Evolutionary conservation across 2,888 invertebrate genomes (phyloP), one percentile per base, ranked within the genome.

Genomic region (Drosophila macrospina): DNA sequence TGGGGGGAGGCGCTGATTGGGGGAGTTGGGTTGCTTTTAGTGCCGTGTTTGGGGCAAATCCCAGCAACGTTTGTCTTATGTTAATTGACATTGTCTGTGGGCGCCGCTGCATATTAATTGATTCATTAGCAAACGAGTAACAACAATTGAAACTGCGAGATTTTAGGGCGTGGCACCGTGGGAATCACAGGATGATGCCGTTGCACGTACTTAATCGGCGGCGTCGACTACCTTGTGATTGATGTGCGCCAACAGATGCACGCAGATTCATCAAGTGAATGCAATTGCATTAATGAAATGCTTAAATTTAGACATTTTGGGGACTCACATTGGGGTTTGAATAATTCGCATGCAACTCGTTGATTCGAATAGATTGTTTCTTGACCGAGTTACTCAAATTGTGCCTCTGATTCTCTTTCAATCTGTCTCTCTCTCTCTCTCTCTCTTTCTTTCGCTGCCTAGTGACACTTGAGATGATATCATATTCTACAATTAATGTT

Each of bases 21-120:
- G 28, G 28, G 28, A 6, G 28, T 5, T 6, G 28, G 8, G 37
- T 13, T 36, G 36, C 6, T 2, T 36, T 3, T 20, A 20, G 20
- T 52, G 13, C 15, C 36, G 26, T 26, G 30, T 20, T 54, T 54
- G 36, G 44, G 69, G 63, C 55, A 55, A 55, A 69, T 28, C 68
- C 69, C 47, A 41, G 15, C 28, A 5, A 8, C 28, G 24, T 26
- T 24, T 16, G 10, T 34, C 32, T 15, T 34, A 56, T 56, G 51
- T 11, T 39, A 71, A 71, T 71, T 56, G 37, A 11, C 45, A 42
- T 47, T 47, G 47, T 47, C 32, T 36, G 47, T n/a, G 11, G 34
- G 30, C 50, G 30, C 15, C 37, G 67, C 37, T 60, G 62, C 73
- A 72, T 71, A 47, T 45, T 41, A 68, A 68, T 72, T 8, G 57